Evolutionary conservation across 2,797 vertebrate species (phyloP), one percentile per base, ranked within the genome.

Genomic region (Aeoliscus strigatus): DNA sequence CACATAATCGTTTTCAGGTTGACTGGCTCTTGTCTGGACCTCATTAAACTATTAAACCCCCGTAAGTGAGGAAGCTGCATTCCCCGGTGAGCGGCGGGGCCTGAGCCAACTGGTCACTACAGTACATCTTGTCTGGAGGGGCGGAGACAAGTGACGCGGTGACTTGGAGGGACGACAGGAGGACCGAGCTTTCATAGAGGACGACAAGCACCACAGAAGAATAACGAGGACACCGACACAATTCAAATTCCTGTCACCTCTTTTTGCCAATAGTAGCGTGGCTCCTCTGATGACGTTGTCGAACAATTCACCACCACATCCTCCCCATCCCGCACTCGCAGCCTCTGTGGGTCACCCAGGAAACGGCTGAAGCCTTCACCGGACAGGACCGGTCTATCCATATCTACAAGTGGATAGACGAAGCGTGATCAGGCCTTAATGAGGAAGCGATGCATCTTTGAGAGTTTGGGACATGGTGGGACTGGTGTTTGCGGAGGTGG

Each of bases 21-120:
- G 77, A 82, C 75, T 77, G 65, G 65, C 70, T 79, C 70, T 82
- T 58, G 73, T 79, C 81, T 74, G 70, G 68, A 81, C 73, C 75
- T 83, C 79, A 83, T 86, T 87, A 86, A 76, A 77, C 78, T 80
- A 79, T 82, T 82, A 84, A 78, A 81, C 75, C 80, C 58, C 51
- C 58, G 53, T 75, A 76, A 83, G 69, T 73, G 74, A 71, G 59
- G 48, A 52, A 60, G 58, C 59, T 52, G 53, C 65, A 75, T 50
- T 72, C 70, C 72, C 71, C 51, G 50, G 70, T 4, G 51, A 67
- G 53, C 16, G 30, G 60, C 45, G 56, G n/a, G 46, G 68, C 37
- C 62, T 63, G 45, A 76, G 70, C 62, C 69, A 66, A 70, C 53
- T n/a, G 60, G 72, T 75, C 67, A 68, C 65, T 77, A 74, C 60